These are phyloP conservation scores for Theristicus caerulescens DNA, from an alignment of 2,113 vertebrate species.

Conservation along the genomic window DNA sequence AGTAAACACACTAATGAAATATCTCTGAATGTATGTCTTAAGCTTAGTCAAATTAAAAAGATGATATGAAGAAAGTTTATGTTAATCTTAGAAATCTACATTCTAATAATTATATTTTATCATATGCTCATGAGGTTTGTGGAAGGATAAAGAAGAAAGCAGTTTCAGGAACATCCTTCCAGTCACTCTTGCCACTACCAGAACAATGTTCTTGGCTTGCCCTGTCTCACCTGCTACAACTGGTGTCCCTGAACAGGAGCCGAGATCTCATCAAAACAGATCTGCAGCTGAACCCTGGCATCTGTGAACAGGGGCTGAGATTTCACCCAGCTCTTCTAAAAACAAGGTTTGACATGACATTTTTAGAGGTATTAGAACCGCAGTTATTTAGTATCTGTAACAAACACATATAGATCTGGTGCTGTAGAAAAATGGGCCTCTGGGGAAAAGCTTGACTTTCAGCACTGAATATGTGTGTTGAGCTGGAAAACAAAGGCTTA, in stretches of 20 bases:
- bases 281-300: not conserved
- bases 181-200: not conserved
- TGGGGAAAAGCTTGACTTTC: constrained; percentile 20
- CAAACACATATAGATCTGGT: not conserved
- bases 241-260: not conserved
- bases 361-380: constrained; percentile 21
- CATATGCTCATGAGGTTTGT: not conserved
- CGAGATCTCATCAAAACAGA: not conserved
- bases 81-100: not conserved
- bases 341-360: not conserved
- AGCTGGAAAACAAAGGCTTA: constrained; percentile 26
- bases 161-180: not conserved
- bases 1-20: not conserved
- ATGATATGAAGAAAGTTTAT: not conserved
- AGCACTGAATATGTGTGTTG: not conserved
- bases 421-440: not conserved
- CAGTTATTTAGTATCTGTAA: constrained; percentile 30
- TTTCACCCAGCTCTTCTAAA: constrained; percentile 10
- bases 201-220: not conserved
- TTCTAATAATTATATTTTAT: not conserved
- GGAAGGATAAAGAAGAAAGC: not conserved
- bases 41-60: not conserved
- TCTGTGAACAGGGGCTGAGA: not conserved
- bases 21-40: not conserved
- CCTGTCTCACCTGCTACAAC: not conserved